Evolutionary conservation across 2,888 invertebrate species (phyloP).

Genomic region (Tigriopus californicus): DNA sequence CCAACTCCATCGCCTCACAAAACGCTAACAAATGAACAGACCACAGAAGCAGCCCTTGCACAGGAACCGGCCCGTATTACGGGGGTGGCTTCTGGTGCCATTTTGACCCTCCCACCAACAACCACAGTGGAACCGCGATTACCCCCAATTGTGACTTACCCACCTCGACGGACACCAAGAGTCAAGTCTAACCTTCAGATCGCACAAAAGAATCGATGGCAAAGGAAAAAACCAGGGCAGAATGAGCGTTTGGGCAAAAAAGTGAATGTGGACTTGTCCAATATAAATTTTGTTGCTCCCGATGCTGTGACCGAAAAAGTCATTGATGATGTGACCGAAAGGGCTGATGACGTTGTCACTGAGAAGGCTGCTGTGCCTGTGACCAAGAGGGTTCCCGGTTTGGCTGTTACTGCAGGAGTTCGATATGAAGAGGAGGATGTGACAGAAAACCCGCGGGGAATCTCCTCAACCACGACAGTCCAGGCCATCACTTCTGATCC

Average conservation of each 20-base stretch:
- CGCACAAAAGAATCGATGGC: neutral
- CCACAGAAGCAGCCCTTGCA: too few species aligned
- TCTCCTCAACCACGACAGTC: neutral
- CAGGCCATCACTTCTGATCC: neutral
- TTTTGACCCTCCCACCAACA: too few species aligned
- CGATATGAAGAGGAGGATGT: neutral
- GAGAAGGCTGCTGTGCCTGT: too few species aligned
- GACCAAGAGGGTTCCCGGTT: neutral
- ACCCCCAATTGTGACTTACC: neutral
- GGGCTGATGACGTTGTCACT: too few species aligned
- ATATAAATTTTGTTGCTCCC: neutral
- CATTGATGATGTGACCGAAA: neutral
- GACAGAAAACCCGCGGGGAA: neutral
- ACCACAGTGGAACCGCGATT: neutral
- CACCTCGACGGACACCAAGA: neutral
- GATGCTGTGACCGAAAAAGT: neutral
- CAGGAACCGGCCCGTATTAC: too few species aligned
- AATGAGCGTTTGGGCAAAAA: neutral
- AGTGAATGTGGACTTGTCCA: neutral
- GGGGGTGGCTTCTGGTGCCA: too few species aligned
- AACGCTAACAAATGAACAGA: too few species aligned
- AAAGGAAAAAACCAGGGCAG: neutral
- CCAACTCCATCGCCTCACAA: too few species aligned
- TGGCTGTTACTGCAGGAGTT: neutral
- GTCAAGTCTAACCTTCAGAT: constrained; percentile 3